phyloP scores from a whole-genome alignment of 2,113 vertebrate genomes.

The Barnardius zonarius region DNA sequence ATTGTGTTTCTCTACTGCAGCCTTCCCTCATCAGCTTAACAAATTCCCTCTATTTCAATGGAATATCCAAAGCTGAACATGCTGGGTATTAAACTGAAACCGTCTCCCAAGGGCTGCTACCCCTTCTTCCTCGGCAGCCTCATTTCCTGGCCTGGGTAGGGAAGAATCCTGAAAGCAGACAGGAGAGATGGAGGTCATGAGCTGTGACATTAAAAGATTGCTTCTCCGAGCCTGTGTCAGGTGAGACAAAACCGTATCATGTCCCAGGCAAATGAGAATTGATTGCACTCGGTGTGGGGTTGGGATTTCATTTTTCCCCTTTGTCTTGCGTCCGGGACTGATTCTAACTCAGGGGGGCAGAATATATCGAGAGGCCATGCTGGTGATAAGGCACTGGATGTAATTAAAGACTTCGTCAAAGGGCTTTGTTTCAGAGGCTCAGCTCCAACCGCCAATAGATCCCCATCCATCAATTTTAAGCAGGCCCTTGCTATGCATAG shows the following conservation, averaged over 20 bases:
- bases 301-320: background rate
- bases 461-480: background rate
- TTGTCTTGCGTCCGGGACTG: constrained; percentile 1
- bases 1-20: constrained; percentile 64
- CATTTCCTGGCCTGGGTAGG: background rate
- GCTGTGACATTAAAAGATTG: constrained; percentile 63
- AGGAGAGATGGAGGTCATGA: background rate
- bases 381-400: background rate
- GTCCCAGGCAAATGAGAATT: constrained; percentile 58
- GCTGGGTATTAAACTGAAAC: constrained; percentile 53
- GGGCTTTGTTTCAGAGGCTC: constrained; percentile 28
- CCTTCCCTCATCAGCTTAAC: constrained; percentile 70
- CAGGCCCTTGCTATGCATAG: background rate
- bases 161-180: background rate
- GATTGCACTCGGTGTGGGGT: background rate
- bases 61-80: constrained; percentile 49
- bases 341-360: background rate
- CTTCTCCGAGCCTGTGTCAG: background rate
- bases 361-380: background rate
- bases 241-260: constrained; percentile 5
- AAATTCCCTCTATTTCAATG: constrained; percentile 57
- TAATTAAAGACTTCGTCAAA: constrained; percentile 26
- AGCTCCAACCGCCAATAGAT: background rate
- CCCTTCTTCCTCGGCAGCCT: background rate
- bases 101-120: background rate